Conservation (phyloP, 2,888 invertebrate species). For the Scaptomyza reducta region DNA sequence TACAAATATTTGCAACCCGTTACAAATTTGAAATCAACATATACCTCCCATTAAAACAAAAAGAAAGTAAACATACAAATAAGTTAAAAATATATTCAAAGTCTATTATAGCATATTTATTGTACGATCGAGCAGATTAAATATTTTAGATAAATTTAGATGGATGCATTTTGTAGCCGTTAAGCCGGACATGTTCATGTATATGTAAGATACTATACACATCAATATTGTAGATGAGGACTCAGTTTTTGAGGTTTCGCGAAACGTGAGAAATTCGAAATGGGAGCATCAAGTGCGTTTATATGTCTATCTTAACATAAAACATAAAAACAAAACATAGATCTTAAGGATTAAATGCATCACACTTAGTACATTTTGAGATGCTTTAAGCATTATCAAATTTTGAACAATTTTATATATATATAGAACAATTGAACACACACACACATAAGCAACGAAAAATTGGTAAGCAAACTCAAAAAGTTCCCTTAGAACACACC, state of each 20-base stretch:
- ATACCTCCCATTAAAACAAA: slow-evolving; percentile 70
- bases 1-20: slow-evolving; percentile 77
- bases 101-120: slow-evolving; percentile 43
- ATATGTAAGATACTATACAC: slow-evolving; percentile 5
- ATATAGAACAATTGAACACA: slow-evolving; percentile 36
- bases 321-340: slow-evolving; percentile 9
- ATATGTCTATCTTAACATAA: slow-evolving; percentile 49
- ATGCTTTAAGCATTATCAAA: slow-evolving; percentile 25
- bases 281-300: slow-evolving; percentile 43
- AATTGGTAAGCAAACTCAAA: slow-evolving; percentile 14
- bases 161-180: slow-evolving; percentile 59
- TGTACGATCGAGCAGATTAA: slow-evolving; percentile 25
- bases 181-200: slow-evolving; percentile 39
- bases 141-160: slow-evolving; percentile 76
- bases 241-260: slow-evolving; percentile 81
- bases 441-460: slow-evolving; percentile 54
- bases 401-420: slow-evolving; percentile 27
- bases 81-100: slow-evolving; percentile 57
- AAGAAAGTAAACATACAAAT: slow-evolving; percentile 29
- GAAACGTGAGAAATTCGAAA: slow-evolving; percentile 14
- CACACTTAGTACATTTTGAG: slow-evolving; percentile 12
- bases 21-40: slow-evolving; percentile 79
- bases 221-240: slow-evolving; percentile 43
- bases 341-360: slow-evolving; percentile 25
- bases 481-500: neutral